Evolutionary conservation across 2,113 vertebrate genomes (phyloP).

Genomic region (Bothrops jararaca): DNA sequence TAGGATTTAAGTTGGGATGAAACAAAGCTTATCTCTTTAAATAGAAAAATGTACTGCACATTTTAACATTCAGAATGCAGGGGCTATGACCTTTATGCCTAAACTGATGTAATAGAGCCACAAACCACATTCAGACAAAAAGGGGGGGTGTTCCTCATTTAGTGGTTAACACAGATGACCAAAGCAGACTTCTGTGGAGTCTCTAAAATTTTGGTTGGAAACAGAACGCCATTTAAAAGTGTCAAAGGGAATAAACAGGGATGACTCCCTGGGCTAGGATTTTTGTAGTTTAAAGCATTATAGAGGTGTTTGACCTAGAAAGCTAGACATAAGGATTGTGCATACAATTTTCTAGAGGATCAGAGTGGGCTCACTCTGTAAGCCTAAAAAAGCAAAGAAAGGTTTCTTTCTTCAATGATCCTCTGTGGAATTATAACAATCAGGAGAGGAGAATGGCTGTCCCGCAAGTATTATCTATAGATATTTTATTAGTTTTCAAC

Average conservation of each 20-base stretch:
- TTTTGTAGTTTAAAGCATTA: background rate
- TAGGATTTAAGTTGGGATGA: background rate
- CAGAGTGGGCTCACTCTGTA: background rate
- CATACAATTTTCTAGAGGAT: background rate
- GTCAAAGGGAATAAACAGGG: background rate
- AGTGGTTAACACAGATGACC: background rate
- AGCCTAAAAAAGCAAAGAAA: background rate
- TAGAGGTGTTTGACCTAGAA: background rate
- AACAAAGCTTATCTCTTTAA: background rate
- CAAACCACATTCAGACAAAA: background rate
- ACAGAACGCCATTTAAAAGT: background rate
- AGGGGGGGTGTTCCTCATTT: background rate
- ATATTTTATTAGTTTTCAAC: too few species aligned
- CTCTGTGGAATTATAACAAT: background rate
- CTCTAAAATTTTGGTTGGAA: background rate
- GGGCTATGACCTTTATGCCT: background rate
- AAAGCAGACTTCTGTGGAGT: background rate
- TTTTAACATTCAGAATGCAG: background rate
- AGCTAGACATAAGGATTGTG: background rate
- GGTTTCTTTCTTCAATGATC: background rate
- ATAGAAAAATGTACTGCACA: background rate
- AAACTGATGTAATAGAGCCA: background rate
- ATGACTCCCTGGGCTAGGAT: background rate
- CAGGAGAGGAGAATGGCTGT: background rate
- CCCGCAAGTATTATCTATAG: background rate